phyloP scores from a whole-genome alignment of 2,888 invertebrate species.

The Lepidocyrtinus sp. region DNA sequence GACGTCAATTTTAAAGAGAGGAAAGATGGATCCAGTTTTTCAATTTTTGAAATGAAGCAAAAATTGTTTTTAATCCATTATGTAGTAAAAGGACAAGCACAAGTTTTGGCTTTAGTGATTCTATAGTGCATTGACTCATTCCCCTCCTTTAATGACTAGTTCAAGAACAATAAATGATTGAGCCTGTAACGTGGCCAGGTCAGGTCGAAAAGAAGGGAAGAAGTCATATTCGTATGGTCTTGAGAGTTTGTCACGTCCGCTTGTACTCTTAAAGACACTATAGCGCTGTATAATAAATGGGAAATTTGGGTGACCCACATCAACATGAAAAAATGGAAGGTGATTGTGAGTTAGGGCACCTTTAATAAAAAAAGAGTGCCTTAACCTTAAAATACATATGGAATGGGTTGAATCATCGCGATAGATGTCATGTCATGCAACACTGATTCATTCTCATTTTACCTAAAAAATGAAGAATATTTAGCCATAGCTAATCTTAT shows the following conservation, averaged over 20 bases:
- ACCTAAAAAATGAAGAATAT: too few relatives aligned
- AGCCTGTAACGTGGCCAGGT: neutral
- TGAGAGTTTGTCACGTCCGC: neutral
- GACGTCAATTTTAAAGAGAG: conserved; percentile 1
- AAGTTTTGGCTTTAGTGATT: too few relatives aligned
- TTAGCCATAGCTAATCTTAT: too few relatives aligned
- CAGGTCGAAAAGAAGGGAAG: neutral
- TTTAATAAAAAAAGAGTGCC: too few relatives aligned
- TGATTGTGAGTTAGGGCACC: neutral
- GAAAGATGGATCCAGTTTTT: conserved; percentile 10
- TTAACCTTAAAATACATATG: too few relatives aligned
- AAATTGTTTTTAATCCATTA: neutral
- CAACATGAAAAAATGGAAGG: neutral
- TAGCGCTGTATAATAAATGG: neutral
- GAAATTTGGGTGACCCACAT: conserved; percentile 14
- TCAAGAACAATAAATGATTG: neutral
- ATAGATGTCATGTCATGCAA: too few relatives aligned
- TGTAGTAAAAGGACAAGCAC: neutral
- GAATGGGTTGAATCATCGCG: too few relatives aligned
- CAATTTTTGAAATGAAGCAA: neutral
- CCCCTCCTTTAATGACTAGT: neutral
- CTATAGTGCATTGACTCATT: conserved; percentile 9
- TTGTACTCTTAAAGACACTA: too few relatives aligned
- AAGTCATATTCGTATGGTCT: neutral
- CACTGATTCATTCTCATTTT: too few relatives aligned